Percentiles rank a stretch among this genome's conserved stretches.
phyloP scores from a whole-genome alignment of 1,140 invertebrate species.

The Macrocentrus cingulum region DNA sequence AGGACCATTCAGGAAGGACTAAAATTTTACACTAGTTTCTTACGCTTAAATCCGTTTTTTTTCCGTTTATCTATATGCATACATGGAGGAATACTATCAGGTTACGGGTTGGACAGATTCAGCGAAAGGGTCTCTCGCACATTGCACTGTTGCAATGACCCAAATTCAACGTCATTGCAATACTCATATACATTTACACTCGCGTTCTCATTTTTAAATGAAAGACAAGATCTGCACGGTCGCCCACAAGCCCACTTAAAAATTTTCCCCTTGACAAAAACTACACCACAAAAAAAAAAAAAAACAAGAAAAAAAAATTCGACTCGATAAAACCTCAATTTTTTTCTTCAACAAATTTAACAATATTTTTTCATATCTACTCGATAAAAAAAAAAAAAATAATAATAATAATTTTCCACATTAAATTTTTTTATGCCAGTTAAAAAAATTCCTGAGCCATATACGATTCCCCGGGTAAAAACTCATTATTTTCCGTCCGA shows the following conservation, averaged over 20 bases:
- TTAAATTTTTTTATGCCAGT: too few relatives aligned
- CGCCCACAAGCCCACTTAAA: not conserved
- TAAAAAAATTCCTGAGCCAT: not conserved
- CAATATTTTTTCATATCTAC: too few relatives aligned
- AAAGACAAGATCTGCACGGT: not conserved
- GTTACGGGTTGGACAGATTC: conserved; percentile 58
- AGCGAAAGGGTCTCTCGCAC: conserved; percentile 40
- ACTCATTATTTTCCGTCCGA: too few relatives aligned
- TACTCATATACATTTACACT: not conserved
- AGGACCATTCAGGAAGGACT: too few relatives aligned
- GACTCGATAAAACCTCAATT: too few relatives aligned
- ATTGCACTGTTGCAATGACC: conserved; percentile 37
- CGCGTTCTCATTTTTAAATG: not conserved
- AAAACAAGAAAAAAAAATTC: not conserved
- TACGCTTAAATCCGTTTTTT: too few relatives aligned
- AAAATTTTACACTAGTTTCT: conserved; percentile 53
- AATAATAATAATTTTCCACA: too few relatives aligned
- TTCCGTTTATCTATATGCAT: conserved; percentile 37
- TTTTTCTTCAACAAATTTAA: too few relatives aligned
- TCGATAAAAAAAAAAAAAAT: too few relatives aligned
- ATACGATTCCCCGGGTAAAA: too few relatives aligned
- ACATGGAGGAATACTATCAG: conserved; percentile 57
- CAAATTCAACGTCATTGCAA: conserved; percentile 20
- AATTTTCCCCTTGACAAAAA: not conserved
- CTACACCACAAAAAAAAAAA: not conserved